Evolutionary conservation across 2,888 invertebrate species (phyloP).

Genomic region (Sepioteuthis lessoniana): DNA sequence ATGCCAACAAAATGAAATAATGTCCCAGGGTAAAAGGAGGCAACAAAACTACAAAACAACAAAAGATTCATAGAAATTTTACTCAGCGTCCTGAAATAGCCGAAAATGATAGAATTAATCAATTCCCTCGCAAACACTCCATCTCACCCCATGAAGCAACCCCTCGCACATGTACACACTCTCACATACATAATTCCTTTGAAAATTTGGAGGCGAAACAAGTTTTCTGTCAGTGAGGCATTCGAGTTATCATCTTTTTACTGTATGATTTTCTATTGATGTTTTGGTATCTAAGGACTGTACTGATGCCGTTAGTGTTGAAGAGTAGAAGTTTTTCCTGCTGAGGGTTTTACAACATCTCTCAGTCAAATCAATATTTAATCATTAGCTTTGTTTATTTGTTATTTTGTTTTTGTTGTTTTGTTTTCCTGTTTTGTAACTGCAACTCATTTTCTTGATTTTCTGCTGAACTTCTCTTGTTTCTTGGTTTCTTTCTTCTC

Average conservation of each 20-base stretch:
- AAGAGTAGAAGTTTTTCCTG: background rate
- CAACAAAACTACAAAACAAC: background rate
- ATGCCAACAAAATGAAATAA: background rate
- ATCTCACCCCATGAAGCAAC: background rate
- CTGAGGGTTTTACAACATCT: background rate
- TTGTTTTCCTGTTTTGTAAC: background rate
- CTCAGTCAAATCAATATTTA: background rate
- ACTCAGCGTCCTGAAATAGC: background rate
- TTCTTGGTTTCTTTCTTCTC: background rate
- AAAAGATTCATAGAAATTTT: background rate
- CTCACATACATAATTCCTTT: background rate
- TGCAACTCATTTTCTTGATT: background rate
- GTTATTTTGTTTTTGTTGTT: background rate
- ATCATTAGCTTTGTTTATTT: background rate
- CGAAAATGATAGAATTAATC: constrained; percentile 5
- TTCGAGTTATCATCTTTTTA: background rate
- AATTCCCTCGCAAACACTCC: background rate
- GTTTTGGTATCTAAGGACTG: background rate
- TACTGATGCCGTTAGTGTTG: background rate
- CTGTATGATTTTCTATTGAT: background rate
- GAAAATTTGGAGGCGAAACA: background rate
- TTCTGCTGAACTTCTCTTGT: background rate
- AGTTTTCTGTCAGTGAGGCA: background rate
- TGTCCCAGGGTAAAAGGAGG: background rate
- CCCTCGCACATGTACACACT: background rate